Base-by-base conservation (phyloP, 1,140 invertebrate genomes). In the Paralvinella palmiformis region DNA sequence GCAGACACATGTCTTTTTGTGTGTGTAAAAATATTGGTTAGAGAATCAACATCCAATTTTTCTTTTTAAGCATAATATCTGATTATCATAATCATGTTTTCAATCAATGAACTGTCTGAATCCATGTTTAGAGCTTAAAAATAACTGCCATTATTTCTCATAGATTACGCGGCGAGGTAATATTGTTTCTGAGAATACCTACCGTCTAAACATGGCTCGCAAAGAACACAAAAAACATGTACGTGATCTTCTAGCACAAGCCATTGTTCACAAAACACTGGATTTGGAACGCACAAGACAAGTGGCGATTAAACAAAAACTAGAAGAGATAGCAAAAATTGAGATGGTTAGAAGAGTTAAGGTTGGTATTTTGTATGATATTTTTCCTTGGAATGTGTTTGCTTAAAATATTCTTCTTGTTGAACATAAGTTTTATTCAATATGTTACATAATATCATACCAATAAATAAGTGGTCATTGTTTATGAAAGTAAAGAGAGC, bases 321-420 rank as follows among this genome's bases (percentile, higher is more conserved):
- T 81, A 36, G 79, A 80, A 59, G 74, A 79, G 57, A 79, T 79
- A 45, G 71, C 77, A 0, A 81, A 80, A 57, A 74, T 79, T 29
- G 77, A 80, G 67, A 62, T 78, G 17, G 79, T 81, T 17, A 65
- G 71, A 33, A 65, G 74, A 71, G 75, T 81, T 0, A 59, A 73
- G 71, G 79, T 81, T 73, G 69, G 62, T 41, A n/a, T n/a, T n/a
- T n/a, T n/a, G n/a, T n/a, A n/a, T n/a, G n/a, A n/a, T n/a, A n/a
- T n/a, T n/a, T n/a, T n/a, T n/a, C n/a, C n/a, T n/a, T n/a, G n/a
- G n/a, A n/a, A n/a, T n/a, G n/a, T n/a, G n/a, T n/a, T n/a, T n/a
- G n/a, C n/a, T n/a, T n/a, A n/a, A n/a, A n/a, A n/a, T n/a, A n/a
- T n/a, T n/a, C n/a, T n/a, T n/a, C n/a, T n/a, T n/a, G n/a, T n/a